These are phyloP conservation scores for Cephalopachus bancanus DNA, from an alignment of 2,797 vertebrate species.

Conservation along the genomic window DNA sequence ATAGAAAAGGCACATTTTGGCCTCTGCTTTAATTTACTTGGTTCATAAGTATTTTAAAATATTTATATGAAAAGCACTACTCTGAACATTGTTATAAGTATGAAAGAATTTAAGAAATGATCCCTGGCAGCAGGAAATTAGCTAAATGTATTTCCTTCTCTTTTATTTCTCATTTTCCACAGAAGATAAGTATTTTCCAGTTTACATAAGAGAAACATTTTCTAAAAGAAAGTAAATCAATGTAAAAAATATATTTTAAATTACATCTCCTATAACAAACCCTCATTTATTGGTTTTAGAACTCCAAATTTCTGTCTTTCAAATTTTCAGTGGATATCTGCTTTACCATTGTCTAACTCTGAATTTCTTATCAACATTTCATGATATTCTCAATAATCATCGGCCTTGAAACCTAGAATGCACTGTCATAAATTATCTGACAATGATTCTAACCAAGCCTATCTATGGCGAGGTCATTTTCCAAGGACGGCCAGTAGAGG, in stretches of 20 bases:
- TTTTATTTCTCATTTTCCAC: slow-evolving; percentile 56
- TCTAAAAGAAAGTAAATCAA: slow-evolving; percentile 21
- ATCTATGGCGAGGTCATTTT: background rate
- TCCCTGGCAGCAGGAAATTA: background rate
- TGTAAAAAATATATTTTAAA: slow-evolving; percentile 17
- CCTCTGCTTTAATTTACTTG: background rate
- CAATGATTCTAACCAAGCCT: background rate
- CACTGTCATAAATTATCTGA: background rate
- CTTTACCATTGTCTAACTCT: background rate
- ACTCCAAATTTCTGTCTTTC: slow-evolving; percentile 29
- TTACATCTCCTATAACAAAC: background rate
- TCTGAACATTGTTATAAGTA: background rate
- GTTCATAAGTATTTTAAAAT: background rate
- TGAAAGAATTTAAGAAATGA: background rate
- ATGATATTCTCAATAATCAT: background rate
- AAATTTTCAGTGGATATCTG: background rate
- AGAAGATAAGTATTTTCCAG: background rate
- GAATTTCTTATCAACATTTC: slow-evolving; percentile 56
- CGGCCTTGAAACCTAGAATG: background rate
- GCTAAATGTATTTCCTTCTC: slow-evolving; percentile 42
- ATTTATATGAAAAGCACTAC: background rate
- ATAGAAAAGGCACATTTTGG: background rate
- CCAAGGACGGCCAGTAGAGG: slow-evolving; percentile 1
- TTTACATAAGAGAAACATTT: slow-evolving; percentile 44
- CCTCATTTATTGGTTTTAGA: slow-evolving; percentile 56